Evolutionary conservation across 2,888 invertebrate genomes (phyloP), one percentile per base, ranked within the genome.

Genomic region (Clistopyga incitator): DNA sequence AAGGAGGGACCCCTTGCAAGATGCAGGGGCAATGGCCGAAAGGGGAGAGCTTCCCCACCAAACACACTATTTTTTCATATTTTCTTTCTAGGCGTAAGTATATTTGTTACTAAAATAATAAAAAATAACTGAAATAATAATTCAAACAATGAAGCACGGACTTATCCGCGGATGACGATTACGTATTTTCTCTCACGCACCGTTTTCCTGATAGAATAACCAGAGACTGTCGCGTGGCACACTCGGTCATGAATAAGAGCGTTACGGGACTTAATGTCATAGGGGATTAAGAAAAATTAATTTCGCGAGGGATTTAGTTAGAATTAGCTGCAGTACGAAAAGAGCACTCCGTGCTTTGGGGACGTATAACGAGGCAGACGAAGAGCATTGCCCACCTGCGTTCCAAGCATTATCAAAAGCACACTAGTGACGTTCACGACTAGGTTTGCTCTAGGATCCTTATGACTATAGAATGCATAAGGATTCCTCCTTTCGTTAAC

Each of bases 381-480:
- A 13, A 20, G 25, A 18, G 59, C 42, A 38, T 42, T 13, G 56
- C 29, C 45, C 45, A 54, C 56, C 59, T 25, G 56, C 59, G 56
- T 72, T 72, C 72, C 72, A n/a, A 42, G 15, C 25, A 59, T 72
- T 72, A 29, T 59, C 45, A 29, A 47, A 56, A 23, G 20, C 23
- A n/a, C 70, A 71, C 54, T 23, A 50, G 56, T 20, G 25, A n/a
- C 59, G 59, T 72, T 72, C 59, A 56, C 23, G 18, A 18, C 10
- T 23, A 45, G 45, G 45, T 72, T 72, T 56, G 29, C 47, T 45
- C 45, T 72, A 45, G 59, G 20, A 56, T 59, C 6, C 18, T 42
- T 18, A 42, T 11, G 38, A 42, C 0, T 11, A 64, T 38, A 2
- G 8, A 18, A 64, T 64, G 38, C 64, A 38, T 38, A 18, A 15